A percentile compares a stretch with the other conserved stretches of the same genome.
These are phyloP conservation scores for cat (Felis catus) DNA, from an alignment of 2,113 vertebrate species.

Conservation along the genomic window DNA sequence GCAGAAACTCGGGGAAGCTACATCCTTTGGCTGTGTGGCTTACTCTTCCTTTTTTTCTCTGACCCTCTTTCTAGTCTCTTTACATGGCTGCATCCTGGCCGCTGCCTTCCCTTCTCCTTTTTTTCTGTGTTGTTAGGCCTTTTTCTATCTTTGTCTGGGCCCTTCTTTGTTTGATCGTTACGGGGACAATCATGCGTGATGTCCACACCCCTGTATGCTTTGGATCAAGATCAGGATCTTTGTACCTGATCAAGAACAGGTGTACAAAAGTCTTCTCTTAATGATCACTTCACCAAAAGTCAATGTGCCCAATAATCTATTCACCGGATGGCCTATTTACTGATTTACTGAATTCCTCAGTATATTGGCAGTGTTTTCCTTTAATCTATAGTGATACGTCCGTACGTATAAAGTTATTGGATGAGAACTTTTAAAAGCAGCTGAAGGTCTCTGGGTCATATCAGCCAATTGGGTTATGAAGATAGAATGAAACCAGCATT, in stretches of 20 bases:
- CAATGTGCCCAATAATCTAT: background rate
- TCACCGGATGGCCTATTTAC: background rate
- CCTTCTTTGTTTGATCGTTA: rapidly evolving
- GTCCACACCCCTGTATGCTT: background rate
- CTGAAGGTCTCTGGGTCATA: background rate
- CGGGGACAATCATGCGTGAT: rapidly evolving
- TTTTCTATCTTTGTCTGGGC: background rate
- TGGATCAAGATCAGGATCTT: too few relatives aligned
- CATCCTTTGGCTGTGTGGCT: rapidly evolving
- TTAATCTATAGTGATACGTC: background rate
- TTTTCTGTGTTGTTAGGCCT: too few relatives aligned
- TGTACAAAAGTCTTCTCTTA: background rate
- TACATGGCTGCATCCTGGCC: rapidly evolving
- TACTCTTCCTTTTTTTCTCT: background rate
- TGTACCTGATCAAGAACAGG: background rate
- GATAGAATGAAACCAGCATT: background rate
- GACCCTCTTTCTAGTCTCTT: rapidly evolving
- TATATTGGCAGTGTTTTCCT: background rate
- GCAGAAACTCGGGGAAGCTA: too few relatives aligned
- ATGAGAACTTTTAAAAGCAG: background rate
- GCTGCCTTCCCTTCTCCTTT: background rate
- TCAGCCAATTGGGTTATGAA: background rate
- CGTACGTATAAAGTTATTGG: background rate
- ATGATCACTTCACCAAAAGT: background rate
- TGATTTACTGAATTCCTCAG: background rate